phyloP scores from a whole-genome alignment of 2,797 vertebrate species.

The Clangula hyemalis region DNA sequence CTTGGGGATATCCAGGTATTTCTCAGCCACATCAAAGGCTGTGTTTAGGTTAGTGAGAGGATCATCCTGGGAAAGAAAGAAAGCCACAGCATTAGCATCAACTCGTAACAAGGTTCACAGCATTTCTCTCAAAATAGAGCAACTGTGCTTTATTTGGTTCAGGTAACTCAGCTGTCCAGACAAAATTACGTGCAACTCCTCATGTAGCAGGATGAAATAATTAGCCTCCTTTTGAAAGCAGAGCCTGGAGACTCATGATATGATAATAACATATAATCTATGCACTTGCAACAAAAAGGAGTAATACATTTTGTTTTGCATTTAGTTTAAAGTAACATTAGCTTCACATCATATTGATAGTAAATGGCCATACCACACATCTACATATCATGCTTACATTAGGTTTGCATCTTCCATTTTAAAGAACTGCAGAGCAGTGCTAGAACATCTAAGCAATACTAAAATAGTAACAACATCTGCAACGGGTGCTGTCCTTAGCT shows the following conservation, averaged over 20 bases:
- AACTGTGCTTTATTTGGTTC: not conserved
- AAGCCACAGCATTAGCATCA: slow-evolving; percentile 11
- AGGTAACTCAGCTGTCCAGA: not conserved
- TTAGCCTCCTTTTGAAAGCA: slow-evolving; percentile 6
- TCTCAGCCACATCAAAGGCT: slow-evolving; percentile 94
- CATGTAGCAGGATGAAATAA: not conserved
- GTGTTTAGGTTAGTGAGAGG: slow-evolving; percentile 96
- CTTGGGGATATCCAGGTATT: slow-evolving; percentile 95
- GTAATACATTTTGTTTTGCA: not conserved
- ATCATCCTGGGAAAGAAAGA: slow-evolving; percentile 83
- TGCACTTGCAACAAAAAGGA: not conserved
- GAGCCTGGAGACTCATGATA: not conserved
- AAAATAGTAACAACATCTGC: slow-evolving; percentile 68
- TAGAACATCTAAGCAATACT: slow-evolving; percentile 14
- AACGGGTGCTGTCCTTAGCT: slow-evolving; percentile 18
- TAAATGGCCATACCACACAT: not conserved
- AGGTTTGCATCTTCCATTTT: slow-evolving; percentile 16
- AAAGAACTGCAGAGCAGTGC: slow-evolving; percentile 27
- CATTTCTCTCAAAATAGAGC: not conserved
- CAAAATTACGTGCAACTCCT: not conserved
- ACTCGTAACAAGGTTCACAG: not conserved
- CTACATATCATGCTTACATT: not conserved
- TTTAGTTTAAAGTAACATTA: not conserved
- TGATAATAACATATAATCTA: not conserved
- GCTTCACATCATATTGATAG: not conserved